Base-by-base conservation (phyloP, 2,888 invertebrate species). In the Gymnoscelis rufifasciata region DNA sequence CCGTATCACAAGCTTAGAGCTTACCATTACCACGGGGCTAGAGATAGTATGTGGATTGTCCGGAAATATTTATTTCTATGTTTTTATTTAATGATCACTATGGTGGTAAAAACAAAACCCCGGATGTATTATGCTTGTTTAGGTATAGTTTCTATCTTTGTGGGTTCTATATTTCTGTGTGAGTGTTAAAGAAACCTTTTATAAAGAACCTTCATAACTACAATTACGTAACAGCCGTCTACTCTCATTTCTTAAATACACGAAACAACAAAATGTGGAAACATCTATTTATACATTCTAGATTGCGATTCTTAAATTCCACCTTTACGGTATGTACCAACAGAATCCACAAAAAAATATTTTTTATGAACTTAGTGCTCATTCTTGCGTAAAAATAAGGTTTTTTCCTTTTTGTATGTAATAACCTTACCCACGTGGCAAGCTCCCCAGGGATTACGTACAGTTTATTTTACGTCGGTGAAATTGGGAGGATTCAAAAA, bases 401-500 rank as follows among this genome's bases (percentile, higher is more conserved):
- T 30, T 49, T 64, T 64, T 35, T 35, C 64, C 56, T 61, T 66
- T 66, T 64, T 64, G 63, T 67, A 62, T 55, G 64, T 66, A 64
- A 68, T 68, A 68, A 64, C 62, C 57, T 54, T 62, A 57, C 58
- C 65, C 57, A 58, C 59, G 62, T 66, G 70, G 62, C 68, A 66
- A 67, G 62, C 66, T 63, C 71, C 62, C 65, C 27, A 45, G 60
- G 71, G 69, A 69, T 71, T 70, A 69, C 62, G 35, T 59, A 57
- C 56, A 67, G 69, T 70, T 71, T 69, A 71, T 70, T 67, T 62
- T 59, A 60, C 59, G 66, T 67, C 62, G 63, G 60, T 64, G 56
- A 68, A 71, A 70, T 70, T 69, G 67, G 64, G 68, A 57, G 63
- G 62, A 71, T 68, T 70, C 65, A 67, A 69, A 71, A 71, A 67